These are phyloP conservation scores for Neodiprion virginianus DNA, from an alignment of 1,140 invertebrate species.

Conservation along the genomic window DNA sequence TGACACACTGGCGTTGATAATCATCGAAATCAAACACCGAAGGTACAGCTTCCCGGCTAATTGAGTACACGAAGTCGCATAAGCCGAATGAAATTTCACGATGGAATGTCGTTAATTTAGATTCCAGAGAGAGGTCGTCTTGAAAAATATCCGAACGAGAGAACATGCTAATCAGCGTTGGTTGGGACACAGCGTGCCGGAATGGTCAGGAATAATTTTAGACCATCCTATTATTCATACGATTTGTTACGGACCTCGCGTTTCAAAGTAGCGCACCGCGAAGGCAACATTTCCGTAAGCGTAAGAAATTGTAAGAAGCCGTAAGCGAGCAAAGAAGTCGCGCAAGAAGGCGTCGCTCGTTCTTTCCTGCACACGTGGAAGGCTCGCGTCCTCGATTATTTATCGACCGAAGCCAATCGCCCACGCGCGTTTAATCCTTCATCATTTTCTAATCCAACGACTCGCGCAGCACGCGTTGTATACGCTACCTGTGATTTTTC, in stretches of 20 bases:
- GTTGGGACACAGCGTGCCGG: neutral
- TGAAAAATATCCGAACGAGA: neutral
- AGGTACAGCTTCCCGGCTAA: no score
- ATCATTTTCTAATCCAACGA: neutral
- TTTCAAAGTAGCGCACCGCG: neutral
- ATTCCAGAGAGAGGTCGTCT: neutral
- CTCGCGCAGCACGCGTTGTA: neutral
- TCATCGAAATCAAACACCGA: no score
- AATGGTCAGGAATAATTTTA: neutral
- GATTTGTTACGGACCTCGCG: neutral
- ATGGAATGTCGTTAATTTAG: no score
- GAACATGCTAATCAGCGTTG: neutral
- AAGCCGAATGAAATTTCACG: no score
- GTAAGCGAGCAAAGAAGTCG: neutral
- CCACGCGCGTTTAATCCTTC: neutral
- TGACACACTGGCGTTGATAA: no score
- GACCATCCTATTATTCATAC: neutral
- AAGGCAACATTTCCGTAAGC: neutral
- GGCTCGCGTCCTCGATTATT: constrained; percentile 2
- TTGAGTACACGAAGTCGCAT: no score
- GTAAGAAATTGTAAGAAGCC: constrained; percentile 7
- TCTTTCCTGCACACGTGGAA: neutral
- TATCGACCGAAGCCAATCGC: neutral
- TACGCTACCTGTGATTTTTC: neutral
- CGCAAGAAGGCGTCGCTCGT: neutral